A percentile compares a stretch with the other conserved stretches of the same genome.
Evolutionary conservation across 2,888 invertebrate genomes (phyloP).

Genomic region (Odiellus spinosus): DNA sequence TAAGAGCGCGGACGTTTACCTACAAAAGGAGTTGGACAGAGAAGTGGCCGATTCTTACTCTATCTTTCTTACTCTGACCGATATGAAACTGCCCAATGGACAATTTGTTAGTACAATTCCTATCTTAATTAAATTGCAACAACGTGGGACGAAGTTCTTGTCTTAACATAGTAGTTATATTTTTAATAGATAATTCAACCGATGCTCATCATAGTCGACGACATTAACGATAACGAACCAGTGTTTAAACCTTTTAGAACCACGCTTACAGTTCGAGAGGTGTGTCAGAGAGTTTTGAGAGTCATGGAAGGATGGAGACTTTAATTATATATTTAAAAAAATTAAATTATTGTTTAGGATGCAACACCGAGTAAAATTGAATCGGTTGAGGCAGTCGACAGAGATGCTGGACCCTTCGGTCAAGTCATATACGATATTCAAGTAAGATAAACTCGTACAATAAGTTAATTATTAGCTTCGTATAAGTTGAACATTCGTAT

Average conservation of each 20-base stretch:
- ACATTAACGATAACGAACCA: slow-evolving; percentile 77
- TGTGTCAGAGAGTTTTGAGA: slow-evolving; percentile 3
- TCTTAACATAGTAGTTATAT: background rate
- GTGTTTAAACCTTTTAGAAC: slow-evolving; percentile 70
- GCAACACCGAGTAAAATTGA: slow-evolving; percentile 45
- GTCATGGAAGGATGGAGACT: background rate
- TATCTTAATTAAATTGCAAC: background rate
- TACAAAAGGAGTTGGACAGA: slow-evolving; percentile 75
- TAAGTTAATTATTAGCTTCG: too few relatives aligned
- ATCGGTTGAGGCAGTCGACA: slow-evolving; percentile 70
- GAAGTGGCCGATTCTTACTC: slow-evolving; percentile 83
- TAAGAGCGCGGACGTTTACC: slow-evolving; percentile 70
- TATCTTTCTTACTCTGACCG: slow-evolving; percentile 70
- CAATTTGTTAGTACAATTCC: slow-evolving; percentile 19
- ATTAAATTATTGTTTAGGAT: slow-evolving; percentile 34
- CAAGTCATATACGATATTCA: slow-evolving; percentile 76
- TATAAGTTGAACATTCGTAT: too few relatives aligned
- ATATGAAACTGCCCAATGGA: slow-evolving; percentile 68
- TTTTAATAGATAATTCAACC: slow-evolving; percentile 55
- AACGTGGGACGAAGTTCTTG: background rate
- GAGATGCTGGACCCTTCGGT: slow-evolving; percentile 80
- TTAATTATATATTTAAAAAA: background rate
- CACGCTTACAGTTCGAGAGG: slow-evolving; percentile 58
- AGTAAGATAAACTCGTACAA: too few relatives aligned
- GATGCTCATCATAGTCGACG: slow-evolving; percentile 53